Base-by-base conservation (phyloP, 2,797 vertebrate genomes). In the Enteromius thamalakanensis region DNA sequence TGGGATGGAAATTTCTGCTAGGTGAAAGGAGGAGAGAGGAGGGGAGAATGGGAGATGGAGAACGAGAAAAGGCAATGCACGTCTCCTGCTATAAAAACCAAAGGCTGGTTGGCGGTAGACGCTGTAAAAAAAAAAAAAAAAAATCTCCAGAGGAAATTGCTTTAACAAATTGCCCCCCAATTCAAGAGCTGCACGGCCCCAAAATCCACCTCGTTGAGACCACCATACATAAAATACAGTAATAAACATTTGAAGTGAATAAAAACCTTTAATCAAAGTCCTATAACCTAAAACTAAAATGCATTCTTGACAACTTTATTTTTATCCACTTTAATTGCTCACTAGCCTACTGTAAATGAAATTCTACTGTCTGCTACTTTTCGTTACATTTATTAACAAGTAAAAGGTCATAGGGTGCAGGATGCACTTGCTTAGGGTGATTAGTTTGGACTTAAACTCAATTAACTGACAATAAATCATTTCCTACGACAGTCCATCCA, bases 1-100 rank as follows among this genome's bases (percentile, higher is more conserved):
- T 92, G 91, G 90, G 93, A 94, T 91, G 91, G 91, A 94, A 93
- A 93, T 91, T 90, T 92, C 92, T 86, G 90, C 91, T 90, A 89
- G 91, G 90, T 91, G 91, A 92, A 93, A 88, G 72, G 90, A 88
- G 89, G 89, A 91, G 88, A 92, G 91, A 92, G 90, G 89, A 71
- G 55, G 17, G 34, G 37, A 76, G 58, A 49, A 72, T 37, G 60
- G 45, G 23, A 71, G 80, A 76, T 49, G 75, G 51, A 70, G 29
- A 19, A 62, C 12, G 70, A 71, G 71, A 23, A 62, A 23, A 62
- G 26, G 49, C 19, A 89, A 88, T 87, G 86, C 83, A 42, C 10
- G 4, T 51, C 21, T 81, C 29, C 26, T 23, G 53, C 80, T 42
- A 68, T 82, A 76, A 82, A 81, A 76, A 53, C 58, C 2, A 82